Evolutionary conservation across 2,888 invertebrate species (phyloP).

Genomic region (Drosophila cognata): DNA sequence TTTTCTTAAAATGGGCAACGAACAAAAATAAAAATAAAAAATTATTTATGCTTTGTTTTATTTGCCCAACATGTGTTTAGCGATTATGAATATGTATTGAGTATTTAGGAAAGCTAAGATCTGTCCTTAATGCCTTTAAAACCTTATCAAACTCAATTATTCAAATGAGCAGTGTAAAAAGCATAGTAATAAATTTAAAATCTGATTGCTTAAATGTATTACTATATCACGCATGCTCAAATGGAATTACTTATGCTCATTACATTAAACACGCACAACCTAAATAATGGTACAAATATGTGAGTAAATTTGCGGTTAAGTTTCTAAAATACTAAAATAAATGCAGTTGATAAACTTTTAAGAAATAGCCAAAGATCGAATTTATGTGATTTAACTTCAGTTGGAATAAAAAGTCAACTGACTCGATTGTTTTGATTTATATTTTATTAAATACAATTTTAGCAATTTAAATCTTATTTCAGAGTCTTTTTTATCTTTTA

Average conservation of each 20-base stretch:
- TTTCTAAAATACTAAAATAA: background rate
- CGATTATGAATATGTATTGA: conserved; percentile 11
- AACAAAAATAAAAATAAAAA: conserved; percentile 19
- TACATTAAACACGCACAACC: background rate
- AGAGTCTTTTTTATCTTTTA: background rate
- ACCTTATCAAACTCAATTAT: background rate
- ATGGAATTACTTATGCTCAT: background rate
- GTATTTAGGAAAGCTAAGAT: background rate
- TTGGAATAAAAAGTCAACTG: background rate
- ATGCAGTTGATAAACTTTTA: background rate
- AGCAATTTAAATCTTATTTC: background rate
- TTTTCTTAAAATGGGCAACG: conserved; percentile 38
- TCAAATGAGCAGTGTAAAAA: background rate
- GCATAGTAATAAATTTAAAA: background rate
- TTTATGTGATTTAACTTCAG: background rate
- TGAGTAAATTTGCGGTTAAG: background rate
- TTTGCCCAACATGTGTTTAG: conserved; percentile 49
- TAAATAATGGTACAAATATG: background rate
- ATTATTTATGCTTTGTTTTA: conserved; percentile 65
- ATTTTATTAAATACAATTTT: background rate
- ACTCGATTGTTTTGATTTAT: background rate
- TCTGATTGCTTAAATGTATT: background rate
- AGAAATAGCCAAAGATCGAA: background rate
- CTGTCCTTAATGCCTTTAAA: background rate
- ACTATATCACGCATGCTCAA: background rate